Evolutionary conservation across 2,797 vertebrate genomes (phyloP).

Genomic region (Anableps anableps): DNA sequence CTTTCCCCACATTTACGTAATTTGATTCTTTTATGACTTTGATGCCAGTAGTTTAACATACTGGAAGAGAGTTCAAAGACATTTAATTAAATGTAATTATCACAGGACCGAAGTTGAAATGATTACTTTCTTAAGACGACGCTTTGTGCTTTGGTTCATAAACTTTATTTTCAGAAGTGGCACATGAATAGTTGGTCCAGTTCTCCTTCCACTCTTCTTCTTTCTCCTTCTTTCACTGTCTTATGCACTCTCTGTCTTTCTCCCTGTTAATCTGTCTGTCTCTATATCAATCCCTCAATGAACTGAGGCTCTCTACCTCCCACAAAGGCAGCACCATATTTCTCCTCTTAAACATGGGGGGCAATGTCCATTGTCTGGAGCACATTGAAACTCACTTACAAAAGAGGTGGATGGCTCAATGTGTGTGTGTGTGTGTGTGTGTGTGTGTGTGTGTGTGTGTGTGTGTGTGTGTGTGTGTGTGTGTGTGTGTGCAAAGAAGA

Average conservation of each 20-base stretch:
- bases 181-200: conserved; percentile 34
- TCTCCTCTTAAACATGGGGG: conserved; percentile 73
- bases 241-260: conserved; percentile 73
- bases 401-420: conserved; percentile 65
- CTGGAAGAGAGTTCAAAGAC: conserved; percentile 26
- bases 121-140: conserved; percentile 13
- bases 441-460: conserved; percentile 32
- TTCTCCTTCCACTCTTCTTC: conserved; percentile 23
- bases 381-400: conserved; percentile 66
- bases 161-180: conserved; percentile 26
- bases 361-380: conserved; percentile 67
- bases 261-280: conserved; percentile 73
- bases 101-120: conserved; percentile 23
- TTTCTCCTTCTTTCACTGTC: conserved; percentile 36
- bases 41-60: conserved; percentile 36
- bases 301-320: conserved; percentile 79
- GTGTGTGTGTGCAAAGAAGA: conserved; percentile 53
- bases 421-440: conserved; percentile 42
- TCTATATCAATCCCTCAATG: conserved; percentile 78
- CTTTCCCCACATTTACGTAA: conserved; percentile 34
- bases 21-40: conserved; percentile 27
- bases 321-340: conserved; percentile 81
- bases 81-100: conserved; percentile 42
- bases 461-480: conserved; percentile 42
- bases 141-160: conserved; percentile 6